Percentiles rank a stretch among this genome's conserved stretches.
Evolutionary conservation across 2,888 invertebrate species (phyloP).

Genomic region (Tigriopus californicus): DNA sequence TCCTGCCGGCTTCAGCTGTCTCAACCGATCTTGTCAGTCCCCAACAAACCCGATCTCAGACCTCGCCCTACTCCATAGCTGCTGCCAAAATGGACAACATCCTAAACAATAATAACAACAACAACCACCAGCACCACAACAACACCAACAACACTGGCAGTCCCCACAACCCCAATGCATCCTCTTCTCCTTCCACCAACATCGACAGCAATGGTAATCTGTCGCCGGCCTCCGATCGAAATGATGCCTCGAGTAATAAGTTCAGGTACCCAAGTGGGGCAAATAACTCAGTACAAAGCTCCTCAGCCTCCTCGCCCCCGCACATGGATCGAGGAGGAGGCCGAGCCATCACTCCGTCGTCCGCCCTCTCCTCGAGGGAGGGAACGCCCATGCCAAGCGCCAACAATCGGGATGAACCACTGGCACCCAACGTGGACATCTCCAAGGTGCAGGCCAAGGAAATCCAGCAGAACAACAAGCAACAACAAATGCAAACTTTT

Average conservation of each 20-base stretch:
- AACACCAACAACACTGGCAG: neutral
- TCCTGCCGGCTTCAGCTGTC: neutral
- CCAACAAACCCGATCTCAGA: no score
- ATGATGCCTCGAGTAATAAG: neutral
- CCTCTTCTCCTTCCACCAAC: no score
- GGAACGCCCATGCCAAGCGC: conserved; percentile 7
- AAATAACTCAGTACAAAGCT: neutral
- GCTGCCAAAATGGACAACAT: no score
- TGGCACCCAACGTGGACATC: conserved; percentile 15
- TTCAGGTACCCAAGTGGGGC: conserved; percentile 10
- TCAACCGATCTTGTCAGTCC: no score
- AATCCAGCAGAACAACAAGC: neutral
- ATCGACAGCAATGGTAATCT: no score
- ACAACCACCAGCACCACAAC: no score
- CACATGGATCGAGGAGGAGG: no score
- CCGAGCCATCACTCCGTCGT: conserved; percentile 3
- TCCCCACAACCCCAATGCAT: neutral
- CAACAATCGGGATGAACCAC: neutral
- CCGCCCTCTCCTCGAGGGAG: conserved; percentile 12
- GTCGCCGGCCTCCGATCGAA: no score
- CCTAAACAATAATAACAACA: no score
- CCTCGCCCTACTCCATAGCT: no score
- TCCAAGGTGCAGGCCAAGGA: conserved; percentile 9
- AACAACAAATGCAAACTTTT: neutral
- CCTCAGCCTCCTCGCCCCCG: neutral